Evolutionary conservation across 92 coral and sea anemone genomes (phyloP), one percentile per base, ranked within the genome.

Genomic region (Porites evermanni): DNA sequence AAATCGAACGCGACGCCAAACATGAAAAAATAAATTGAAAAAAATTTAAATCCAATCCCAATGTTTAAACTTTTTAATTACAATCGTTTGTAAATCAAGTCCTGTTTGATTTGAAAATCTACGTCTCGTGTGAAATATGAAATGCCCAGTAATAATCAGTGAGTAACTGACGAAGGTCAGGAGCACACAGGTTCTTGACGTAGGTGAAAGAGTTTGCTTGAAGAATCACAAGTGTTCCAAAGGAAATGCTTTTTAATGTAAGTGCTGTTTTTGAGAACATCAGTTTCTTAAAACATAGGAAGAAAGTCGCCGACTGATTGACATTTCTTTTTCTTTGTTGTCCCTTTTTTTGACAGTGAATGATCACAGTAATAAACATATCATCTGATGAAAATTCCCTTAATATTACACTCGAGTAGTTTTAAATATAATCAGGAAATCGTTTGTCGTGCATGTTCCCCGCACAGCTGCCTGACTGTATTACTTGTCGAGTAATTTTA

Each of bases 381-480:
- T 9, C 24, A 67, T 23, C 24, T 11, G 24, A 59, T n/a, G 67
- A 11, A 38, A 77, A 59, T 53, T 9, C 68, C 26, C 54, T 66
- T 13, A 38, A 38, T 4, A 38, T 38, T 17, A 7, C 9, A 6
- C 24, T 79, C 8, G 29, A 64, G 82, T 18, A n/a, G 74, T 12
- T 67, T 10, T 19, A 52, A 66, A 58, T 21, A 23, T 67, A 44
- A 79, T 79, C 65, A 17, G 23, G 14, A 17, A 67, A 19, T 8
- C 64, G 14, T 79, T 66, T 79, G 83, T 47, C 58, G 44, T 58
- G 53, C 52, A 18, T 77, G 23, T 23, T 29, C 56, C 3, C 19
- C 19, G 2, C 11, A 80, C 85, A 80, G 76, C 85, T 80, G 85
- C 85, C 51, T 17, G 6, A 29, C 53, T 38, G 47, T 4, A 67